Conservation (phyloP, 2,888 invertebrate genomes). For the Polylopha cassiicola region DNA sequence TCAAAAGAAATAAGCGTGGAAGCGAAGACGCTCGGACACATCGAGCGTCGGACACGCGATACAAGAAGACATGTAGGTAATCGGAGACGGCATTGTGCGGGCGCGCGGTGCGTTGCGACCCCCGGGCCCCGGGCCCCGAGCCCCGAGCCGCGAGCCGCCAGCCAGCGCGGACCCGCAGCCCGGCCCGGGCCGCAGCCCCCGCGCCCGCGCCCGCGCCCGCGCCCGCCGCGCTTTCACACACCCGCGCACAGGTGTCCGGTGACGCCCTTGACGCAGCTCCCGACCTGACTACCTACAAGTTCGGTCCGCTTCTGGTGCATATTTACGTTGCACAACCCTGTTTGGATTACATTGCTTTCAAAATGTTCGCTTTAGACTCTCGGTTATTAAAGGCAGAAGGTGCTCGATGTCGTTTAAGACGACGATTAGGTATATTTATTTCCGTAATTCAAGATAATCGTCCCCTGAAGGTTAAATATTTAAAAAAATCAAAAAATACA, state of each 20-base stretch:
- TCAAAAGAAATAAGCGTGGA: constrained; percentile 62
- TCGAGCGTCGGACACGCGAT: constrained; percentile 55
- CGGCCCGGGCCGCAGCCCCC: constrained; percentile 26
- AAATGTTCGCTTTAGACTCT: too few relatives aligned
- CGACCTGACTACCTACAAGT: constrained; percentile 58
- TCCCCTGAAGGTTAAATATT: background rate
- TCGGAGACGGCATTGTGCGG: constrained; percentile 71
- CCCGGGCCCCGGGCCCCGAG: constrained; percentile 30
- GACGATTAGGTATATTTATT: too few relatives aligned
- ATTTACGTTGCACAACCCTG: constrained; percentile 7
- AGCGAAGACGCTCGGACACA: constrained; percentile 43
- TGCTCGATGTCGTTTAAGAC: too few relatives aligned
- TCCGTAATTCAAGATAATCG: too few relatives aligned
- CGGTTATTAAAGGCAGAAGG: too few relatives aligned
- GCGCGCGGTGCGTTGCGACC: constrained; percentile 69
- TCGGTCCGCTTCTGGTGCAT: constrained; percentile 38
- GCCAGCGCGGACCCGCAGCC: constrained; percentile 28
- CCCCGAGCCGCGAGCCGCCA: constrained; percentile 30
- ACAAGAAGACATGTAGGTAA: constrained; percentile 70
- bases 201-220: constrained; percentile 30
- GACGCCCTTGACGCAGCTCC: constrained; percentile 69
- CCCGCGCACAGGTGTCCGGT: constrained; percentile 73
- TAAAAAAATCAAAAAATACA: constrained; percentile 24
- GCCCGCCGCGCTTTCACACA: constrained; percentile 63
- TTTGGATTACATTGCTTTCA: too few relatives aligned